Evolutionary conservation across 2,113 vertebrate species (phyloP).

Genomic region (Phocoena sinus): DNA sequence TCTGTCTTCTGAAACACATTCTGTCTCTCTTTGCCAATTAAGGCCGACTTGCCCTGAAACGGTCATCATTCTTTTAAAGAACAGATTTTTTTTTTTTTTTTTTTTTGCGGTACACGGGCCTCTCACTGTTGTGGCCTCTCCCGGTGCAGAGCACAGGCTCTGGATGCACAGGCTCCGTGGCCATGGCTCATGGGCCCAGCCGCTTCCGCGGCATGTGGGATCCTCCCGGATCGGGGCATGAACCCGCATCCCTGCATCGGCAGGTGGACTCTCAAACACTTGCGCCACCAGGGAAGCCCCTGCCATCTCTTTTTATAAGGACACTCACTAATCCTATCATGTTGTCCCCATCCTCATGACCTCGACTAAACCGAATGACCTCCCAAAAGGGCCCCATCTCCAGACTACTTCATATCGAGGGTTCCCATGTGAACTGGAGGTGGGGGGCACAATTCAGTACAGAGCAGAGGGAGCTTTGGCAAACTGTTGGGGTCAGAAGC

Average conservation of each 20-base stretch:
- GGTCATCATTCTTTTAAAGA: neutral
- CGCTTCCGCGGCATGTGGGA: too few species aligned
- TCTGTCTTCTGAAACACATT: neutral
- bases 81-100: neutral
- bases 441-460: neutral
- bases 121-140: too few species aligned
- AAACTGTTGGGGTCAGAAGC: neutral
- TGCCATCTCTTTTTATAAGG: neutral
- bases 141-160: too few species aligned
- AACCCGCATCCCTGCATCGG: too few species aligned
- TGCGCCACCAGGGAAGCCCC: too few species aligned
- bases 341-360: neutral
- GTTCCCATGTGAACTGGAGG: neutral
- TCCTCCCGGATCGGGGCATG: too few species aligned
- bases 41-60: neutral
- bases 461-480: neutral
- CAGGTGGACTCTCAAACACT: too few species aligned
- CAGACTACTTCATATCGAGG: neutral
- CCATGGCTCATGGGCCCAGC: too few species aligned
- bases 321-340: neutral
- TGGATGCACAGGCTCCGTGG: too few species aligned
- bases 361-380: neutral
- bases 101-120: too few species aligned
- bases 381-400: neutral
- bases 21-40: neutral